Evolutionary conservation across 2,113 vertebrate genomes (phyloP).

Genomic region (Megaptera novaeangliae): DNA sequence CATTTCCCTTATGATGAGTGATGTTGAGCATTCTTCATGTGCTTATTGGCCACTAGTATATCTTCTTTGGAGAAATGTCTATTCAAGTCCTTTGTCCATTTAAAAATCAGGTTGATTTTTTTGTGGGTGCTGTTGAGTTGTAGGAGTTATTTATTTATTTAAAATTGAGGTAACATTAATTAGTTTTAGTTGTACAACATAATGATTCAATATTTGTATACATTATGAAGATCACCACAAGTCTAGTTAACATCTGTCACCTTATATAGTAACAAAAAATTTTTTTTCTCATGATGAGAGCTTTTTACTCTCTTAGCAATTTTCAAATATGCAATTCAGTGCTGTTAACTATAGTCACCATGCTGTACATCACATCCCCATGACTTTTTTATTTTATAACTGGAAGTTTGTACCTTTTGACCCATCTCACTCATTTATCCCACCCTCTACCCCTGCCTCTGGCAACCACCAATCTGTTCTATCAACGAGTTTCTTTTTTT

Average conservation of each 20-base stretch:
- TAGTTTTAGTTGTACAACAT: background rate
- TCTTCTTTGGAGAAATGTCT: background rate
- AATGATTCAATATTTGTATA: background rate
- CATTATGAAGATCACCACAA: background rate
- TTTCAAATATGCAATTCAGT: background rate
- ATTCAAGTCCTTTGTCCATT: background rate
- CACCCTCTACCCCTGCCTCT: background rate
- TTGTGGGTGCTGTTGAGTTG: background rate
- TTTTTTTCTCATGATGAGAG: background rate
- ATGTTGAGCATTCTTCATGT: background rate
- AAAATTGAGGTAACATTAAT: background rate
- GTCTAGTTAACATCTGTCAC: background rate
- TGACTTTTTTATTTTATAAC: background rate
- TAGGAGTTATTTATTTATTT: background rate
- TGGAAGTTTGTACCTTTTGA: background rate
- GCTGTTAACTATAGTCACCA: background rate
- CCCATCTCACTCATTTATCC: background rate
- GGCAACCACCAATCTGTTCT: background rate
- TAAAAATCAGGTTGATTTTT: background rate
- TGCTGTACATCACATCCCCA: background rate
- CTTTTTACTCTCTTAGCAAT: background rate
- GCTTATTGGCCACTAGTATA: background rate
- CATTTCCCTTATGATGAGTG: background rate
- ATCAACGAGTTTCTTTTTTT: no score
- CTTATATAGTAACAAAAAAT: background rate